phyloP scores from a whole-genome alignment of 35 echinoderm and acorn worm species.

The Apostichopus parvimensis region DNA sequence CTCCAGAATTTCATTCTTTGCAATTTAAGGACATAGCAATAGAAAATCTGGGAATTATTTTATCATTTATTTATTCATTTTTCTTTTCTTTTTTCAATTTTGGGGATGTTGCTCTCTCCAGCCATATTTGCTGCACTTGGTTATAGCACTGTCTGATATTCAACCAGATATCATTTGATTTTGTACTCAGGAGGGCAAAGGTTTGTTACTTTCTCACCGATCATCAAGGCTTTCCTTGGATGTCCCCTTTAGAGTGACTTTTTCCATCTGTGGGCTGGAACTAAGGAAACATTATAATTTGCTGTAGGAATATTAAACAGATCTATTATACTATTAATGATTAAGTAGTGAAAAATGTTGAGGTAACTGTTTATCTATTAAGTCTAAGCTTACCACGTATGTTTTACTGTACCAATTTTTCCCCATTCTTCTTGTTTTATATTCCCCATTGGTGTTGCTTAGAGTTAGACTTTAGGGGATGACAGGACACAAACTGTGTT shows the following conservation, averaged over 20 bases:
- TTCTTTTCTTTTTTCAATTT: neutral
- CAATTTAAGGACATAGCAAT: too few relatives aligned
- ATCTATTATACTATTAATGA: neutral
- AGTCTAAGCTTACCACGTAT: too few relatives aligned
- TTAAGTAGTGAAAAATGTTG: too few relatives aligned
- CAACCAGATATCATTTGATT: neutral
- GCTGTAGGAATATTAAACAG: neutral
- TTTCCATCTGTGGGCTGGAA: neutral
- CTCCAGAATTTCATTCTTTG: too few relatives aligned
- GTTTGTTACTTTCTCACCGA: constrained; percentile 8
- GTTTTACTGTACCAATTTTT: too few relatives aligned
- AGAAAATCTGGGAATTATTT: too few relatives aligned
- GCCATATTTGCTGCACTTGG: neutral
- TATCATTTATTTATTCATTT: neutral
- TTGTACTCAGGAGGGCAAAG: neutral
- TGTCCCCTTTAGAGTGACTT: constrained; percentile 14
- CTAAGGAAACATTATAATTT: neutral
- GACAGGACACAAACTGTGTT: too few relatives aligned
- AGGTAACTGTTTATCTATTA: too few relatives aligned
- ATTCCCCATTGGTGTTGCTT: too few relatives aligned
- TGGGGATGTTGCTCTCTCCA: neutral
- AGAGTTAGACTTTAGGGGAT: too few relatives aligned
- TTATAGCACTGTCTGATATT: neutral
- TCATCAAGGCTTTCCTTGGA: constrained; percentile 14
- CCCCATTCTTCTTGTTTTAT: too few relatives aligned